Conservation (phyloP, 2,797 vertebrate genomes). For the Antrozous pallidus region DNA sequence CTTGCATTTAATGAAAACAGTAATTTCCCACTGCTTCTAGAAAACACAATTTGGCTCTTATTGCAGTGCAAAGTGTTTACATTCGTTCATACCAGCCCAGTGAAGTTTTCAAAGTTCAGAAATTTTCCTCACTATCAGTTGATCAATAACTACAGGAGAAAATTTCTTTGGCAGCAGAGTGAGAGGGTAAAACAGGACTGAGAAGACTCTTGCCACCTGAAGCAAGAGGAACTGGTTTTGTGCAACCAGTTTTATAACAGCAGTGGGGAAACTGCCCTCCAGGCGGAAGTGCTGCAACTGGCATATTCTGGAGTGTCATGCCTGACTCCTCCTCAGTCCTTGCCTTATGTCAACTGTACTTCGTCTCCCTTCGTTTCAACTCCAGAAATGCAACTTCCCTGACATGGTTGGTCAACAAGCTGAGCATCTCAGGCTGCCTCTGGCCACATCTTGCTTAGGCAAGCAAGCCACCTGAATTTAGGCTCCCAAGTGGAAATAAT, state of each 20-base stretch:
- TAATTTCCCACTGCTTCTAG: constrained; percentile 21
- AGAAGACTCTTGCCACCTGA: background rate
- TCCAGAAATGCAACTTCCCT: background rate
- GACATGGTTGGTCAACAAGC: background rate
- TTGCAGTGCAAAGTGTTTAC: background rate
- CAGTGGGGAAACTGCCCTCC: background rate
- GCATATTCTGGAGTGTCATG: background rate
- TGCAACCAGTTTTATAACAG: background rate
- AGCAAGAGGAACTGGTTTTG: constrained; percentile 54
- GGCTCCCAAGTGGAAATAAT: constrained; percentile 56
- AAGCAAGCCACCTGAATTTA: constrained; percentile 65
- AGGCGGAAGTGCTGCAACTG: background rate
- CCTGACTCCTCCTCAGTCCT: background rate
- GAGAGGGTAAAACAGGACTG: background rate
- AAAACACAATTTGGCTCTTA: background rate
- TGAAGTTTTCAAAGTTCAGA: constrained; percentile 47
- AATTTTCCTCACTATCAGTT: background rate
- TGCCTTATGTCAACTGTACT: background rate
- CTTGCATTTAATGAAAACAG: constrained; percentile 46
- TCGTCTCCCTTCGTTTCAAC: background rate
- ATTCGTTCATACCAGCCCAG: constrained; percentile 22
- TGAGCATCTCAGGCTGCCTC: background rate
- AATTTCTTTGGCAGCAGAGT: constrained; percentile 28
- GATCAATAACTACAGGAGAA: background rate
- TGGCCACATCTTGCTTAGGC: constrained; percentile 19